Evolutionary conservation across 2,797 vertebrate genomes (phyloP).

Genomic region (Chaenodraco wilsoni): DNA sequence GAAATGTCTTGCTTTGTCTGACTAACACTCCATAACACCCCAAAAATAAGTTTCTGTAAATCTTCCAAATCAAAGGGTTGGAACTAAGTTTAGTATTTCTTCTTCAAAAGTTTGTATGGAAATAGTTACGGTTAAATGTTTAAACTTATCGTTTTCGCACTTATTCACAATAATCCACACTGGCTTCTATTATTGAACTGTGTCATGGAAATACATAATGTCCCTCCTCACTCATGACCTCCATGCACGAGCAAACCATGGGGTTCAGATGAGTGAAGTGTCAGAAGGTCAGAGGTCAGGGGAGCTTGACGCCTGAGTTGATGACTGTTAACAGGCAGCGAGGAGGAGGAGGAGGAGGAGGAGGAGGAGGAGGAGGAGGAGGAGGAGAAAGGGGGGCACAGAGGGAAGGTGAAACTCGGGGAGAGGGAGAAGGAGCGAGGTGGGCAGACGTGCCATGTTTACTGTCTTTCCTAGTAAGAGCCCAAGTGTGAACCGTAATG

Average conservation of each 20-base stretch:
- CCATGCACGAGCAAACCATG: constrained; percentile 28
- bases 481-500: constrained; percentile 80
- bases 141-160: not conserved
- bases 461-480: constrained; percentile 77
- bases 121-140: not conserved
- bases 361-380: constrained; percentile 5
- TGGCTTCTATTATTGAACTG: constrained; percentile 4
- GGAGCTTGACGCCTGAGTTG: constrained; percentile 66
- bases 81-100: not conserved
- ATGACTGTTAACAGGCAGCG: constrained; percentile 59
- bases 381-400: constrained; percentile 19
- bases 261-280: constrained; percentile 48
- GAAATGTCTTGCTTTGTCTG: not conserved
- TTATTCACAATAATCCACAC: not conserved
- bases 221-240: constrained; percentile 11
- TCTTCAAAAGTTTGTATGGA: not conserved
- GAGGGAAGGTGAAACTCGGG: constrained; percentile 21
- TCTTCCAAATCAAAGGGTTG: not conserved
- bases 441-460: constrained; percentile 73
- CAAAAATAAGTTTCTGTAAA: not conserved
- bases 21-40: not conserved
- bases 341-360: constrained; percentile 11
- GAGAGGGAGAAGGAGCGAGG: constrained; percentile 22
- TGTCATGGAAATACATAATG: constrained; percentile 17
- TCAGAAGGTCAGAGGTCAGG: constrained; percentile 67